phyloP scores from a whole-genome alignment of 37 sponge, comb jelly and placozoan genomes.

The Diacarnus erythraeanus region DNA sequence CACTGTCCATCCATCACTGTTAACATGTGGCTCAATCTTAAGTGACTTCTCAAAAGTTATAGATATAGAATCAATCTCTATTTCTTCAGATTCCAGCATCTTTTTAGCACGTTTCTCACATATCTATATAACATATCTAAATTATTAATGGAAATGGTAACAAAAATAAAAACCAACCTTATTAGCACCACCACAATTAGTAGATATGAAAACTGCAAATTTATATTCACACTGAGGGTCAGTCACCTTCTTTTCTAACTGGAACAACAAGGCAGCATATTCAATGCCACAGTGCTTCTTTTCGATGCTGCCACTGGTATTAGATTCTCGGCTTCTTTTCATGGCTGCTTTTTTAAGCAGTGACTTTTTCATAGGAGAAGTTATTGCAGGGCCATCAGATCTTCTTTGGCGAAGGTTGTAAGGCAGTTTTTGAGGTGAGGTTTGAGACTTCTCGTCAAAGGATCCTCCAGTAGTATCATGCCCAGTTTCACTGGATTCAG shows the following conservation, averaged over 20 bases:
- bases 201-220: not conserved
- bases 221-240: not conserved
- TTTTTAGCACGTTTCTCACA: not conserved
- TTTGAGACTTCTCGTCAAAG: not conserved
- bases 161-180: not conserved
- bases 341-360: too few species aligned
- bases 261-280: not conserved
- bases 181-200: not conserved
- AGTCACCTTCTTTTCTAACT: not conserved
- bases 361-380: not conserved
- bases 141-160: too few species aligned
- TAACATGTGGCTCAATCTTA: not conserved
- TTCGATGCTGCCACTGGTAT: not conserved
- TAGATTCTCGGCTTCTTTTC: not conserved
- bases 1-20: not conserved
- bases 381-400: not conserved
- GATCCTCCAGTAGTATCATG: not conserved
- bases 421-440: not conserved
- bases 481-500: not conserved
- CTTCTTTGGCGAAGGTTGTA: not conserved
- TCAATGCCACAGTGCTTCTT: not conserved
- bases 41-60: not conserved
- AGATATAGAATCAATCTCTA: not conserved
- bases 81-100: not conserved
- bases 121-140: not conserved